phyloP scores from a whole-genome alignment of 1,140 invertebrate species.

The Diachasmimorpha longicaudata region DNA sequence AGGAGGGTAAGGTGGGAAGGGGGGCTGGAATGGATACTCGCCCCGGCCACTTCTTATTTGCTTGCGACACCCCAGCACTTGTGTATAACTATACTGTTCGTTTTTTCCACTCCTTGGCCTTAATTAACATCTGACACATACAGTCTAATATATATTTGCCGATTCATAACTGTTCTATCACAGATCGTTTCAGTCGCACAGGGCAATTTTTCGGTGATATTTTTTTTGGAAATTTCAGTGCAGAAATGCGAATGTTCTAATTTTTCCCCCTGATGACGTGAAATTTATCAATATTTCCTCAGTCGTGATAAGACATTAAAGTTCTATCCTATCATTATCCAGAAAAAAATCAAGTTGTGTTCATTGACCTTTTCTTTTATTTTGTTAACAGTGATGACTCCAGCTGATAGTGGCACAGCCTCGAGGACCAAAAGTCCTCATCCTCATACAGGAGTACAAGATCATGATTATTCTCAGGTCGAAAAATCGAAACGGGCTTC shows the following conservation, averaged over 20 bases:
- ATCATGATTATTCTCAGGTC: neutral
- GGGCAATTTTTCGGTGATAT: neutral
- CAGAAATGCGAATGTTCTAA: neutral
- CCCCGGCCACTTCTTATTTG: slow-evolving; percentile 41
- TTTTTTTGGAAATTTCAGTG: neutral
- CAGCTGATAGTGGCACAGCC: neutral
- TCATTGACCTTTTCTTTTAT: neutral
- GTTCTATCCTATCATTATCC: too few relatives aligned
- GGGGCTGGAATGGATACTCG: slow-evolving; percentile 18
- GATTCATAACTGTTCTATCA: slow-evolving; percentile 32
- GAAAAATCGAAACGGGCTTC: slow-evolving; percentile 9
- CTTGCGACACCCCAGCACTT: slow-evolving; percentile 50
- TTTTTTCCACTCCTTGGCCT: slow-evolving; percentile 60
- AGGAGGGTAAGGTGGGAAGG: too few relatives aligned
- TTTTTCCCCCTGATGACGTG: too few relatives aligned
- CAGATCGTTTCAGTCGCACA: neutral
- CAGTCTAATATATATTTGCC: slow-evolving; percentile 38
- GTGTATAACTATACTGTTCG: slow-evolving; percentile 1
- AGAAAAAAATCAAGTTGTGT: neutral
- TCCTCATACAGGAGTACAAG: neutral
- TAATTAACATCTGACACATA: slow-evolving; percentile 61
- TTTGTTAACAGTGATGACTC: too few relatives aligned
- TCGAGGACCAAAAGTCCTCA: neutral
- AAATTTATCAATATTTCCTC: neutral
- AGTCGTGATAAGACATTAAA: too few relatives aligned